These are phyloP conservation scores for Passer domesticus DNA, from an alignment of 2,113 vertebrate species.

Conservation along the genomic window DNA sequence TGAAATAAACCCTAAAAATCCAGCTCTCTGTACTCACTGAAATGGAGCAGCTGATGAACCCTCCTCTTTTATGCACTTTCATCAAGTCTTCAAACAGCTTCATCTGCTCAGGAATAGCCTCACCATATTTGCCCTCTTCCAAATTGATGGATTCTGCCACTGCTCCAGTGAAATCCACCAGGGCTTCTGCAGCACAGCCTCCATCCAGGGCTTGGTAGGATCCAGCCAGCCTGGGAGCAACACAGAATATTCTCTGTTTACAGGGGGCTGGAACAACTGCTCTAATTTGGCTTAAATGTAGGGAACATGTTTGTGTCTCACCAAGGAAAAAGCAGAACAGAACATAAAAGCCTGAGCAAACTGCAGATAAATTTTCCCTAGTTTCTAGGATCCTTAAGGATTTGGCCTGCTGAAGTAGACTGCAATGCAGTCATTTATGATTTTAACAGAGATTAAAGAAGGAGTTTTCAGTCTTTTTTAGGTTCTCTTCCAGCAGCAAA, in stretches of 20 bases:
- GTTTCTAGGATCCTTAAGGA: neutral
- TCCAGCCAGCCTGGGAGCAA: slow-evolving; percentile 80
- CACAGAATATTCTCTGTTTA: neutral
- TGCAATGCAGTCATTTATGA: neutral
- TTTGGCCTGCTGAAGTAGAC: neutral
- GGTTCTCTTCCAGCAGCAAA: neutral
- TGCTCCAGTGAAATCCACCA: slow-evolving; percentile 94
- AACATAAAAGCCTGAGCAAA: neutral
- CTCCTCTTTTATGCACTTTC: slow-evolving; percentile 83
- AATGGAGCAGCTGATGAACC: slow-evolving; percentile 91
- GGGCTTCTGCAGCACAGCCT: slow-evolving; percentile 89
- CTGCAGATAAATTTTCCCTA: neutral
- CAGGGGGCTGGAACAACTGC: neutral
- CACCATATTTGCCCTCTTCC: slow-evolving; percentile 73
- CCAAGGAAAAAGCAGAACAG: neutral
- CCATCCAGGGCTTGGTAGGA: slow-evolving; percentile 92
- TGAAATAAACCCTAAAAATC: neutral
- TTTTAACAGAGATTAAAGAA: neutral
- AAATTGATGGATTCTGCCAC: slow-evolving; percentile 85
- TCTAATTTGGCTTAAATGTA: neutral
- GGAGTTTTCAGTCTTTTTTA: neutral
- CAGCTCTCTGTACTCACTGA: slow-evolving; percentile 60
- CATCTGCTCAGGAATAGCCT: slow-evolving; percentile 78
- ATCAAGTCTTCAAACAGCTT: slow-evolving; percentile 86
- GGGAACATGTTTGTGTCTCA: neutral